These are phyloP conservation scores for Drosophila melanosoma DNA, from an alignment of 2,888 invertebrate genomes.

Conservation along the genomic window DNA sequence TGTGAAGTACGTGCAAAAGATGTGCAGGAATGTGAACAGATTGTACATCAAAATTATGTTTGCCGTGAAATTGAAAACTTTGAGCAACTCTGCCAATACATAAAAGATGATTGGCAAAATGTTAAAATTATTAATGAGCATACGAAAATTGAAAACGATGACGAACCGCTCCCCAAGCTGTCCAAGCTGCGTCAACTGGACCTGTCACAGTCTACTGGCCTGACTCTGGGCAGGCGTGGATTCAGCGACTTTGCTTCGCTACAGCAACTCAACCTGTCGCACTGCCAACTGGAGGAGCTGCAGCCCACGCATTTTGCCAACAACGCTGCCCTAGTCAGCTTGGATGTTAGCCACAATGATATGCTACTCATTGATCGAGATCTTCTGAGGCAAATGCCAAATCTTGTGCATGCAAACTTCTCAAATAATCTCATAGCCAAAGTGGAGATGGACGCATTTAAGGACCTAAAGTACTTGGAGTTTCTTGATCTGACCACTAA, in stretches of 20 bases:
- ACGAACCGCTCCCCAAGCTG: conserved; percentile 28
- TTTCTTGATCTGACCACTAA: conserved; percentile 77
- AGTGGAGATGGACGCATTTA: conserved; percentile 67
- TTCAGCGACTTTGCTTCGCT: conserved; percentile 69
- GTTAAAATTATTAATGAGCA: conserved; percentile 65
- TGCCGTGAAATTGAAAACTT: conserved; percentile 66
- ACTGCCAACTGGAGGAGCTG: conserved; percentile 64
- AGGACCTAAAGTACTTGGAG: conserved; percentile 54
- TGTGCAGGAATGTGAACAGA: conserved; percentile 57
- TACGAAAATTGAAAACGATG: conserved; percentile 42
- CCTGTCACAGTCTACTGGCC: conserved; percentile 71
- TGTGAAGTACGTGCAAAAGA: conserved; percentile 40
- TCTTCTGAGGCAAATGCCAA: conserved; percentile 57
- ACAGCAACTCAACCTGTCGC: conserved; percentile 73
- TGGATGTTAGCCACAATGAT: conserved; percentile 81
- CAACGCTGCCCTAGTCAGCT: conserved; percentile 49
- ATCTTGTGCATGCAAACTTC: conserved; percentile 77
- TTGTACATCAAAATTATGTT: conserved; percentile 22
- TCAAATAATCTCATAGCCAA: conserved; percentile 74
- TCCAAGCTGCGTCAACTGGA: conserved; percentile 66
- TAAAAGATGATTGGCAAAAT: conserved; percentile 52
- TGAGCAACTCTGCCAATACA: conserved; percentile 49
- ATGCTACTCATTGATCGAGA: conserved; percentile 54
- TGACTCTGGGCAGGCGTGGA: conserved; percentile 63
- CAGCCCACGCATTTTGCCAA: conserved; percentile 59